Conservation (phyloP, 2,888 invertebrate genomes). For the Mamestra brassicae region DNA sequence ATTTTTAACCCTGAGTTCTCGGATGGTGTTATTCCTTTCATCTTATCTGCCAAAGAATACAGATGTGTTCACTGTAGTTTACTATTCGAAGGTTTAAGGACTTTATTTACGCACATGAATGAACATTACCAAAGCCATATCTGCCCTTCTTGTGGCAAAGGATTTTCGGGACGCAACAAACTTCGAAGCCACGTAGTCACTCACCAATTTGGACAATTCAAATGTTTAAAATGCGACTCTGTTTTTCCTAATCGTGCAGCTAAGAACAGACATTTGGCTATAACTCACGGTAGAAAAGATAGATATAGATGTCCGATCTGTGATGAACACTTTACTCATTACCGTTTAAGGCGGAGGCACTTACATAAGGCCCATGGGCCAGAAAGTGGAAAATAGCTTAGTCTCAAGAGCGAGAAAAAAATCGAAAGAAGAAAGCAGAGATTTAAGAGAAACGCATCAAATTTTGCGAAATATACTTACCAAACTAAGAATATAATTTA, state of each 20-base stretch:
- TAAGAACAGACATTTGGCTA: constrained; percentile 73
- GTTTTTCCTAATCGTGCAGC: constrained; percentile 77
- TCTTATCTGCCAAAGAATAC: constrained; percentile 74
- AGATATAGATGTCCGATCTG: constrained; percentile 81
- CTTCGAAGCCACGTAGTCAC: constrained; percentile 80
- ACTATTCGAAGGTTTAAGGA: constrained; percentile 74
- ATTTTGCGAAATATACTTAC: no score
- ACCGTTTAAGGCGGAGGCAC: constrained; percentile 77
- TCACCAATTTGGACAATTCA: constrained; percentile 81
- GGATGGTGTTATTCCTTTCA: constrained; percentile 80
- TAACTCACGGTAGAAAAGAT: constrained; percentile 75
- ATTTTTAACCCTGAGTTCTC: constrained; percentile 66
- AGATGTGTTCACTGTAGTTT: constrained; percentile 76
- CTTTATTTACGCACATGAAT: constrained; percentile 84
- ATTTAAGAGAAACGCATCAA: no score
- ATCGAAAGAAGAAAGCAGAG: background rate
- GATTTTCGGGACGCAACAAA: constrained; percentile 83
- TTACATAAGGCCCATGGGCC: constrained; percentile 75
- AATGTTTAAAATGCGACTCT: constrained; percentile 83
- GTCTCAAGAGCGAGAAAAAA: constrained; percentile 76
- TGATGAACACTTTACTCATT: constrained; percentile 74
- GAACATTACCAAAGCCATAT: constrained; percentile 84
- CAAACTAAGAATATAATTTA: no score
- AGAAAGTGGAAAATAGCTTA: constrained; percentile 76
- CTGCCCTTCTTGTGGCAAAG: constrained; percentile 87